Evolutionary conservation across 2,888 invertebrate genomes (phyloP), one percentile per base, ranked within the genome.

Genomic region (Patella pellucida): DNA sequence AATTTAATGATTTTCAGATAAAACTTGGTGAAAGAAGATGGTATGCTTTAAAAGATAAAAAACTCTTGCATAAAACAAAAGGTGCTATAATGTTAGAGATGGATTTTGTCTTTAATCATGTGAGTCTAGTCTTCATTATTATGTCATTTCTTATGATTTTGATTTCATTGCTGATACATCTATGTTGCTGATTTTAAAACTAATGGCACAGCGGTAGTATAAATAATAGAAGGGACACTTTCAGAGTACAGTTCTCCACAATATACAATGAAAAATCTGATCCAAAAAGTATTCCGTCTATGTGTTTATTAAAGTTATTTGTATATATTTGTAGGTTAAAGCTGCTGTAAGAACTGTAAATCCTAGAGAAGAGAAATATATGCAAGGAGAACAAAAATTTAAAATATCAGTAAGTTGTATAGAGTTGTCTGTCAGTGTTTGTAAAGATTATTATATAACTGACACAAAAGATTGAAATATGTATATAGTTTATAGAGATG

Each of bases 1-100:
- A 41, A 41, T 41, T 9, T 41, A 41, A 41, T 41, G 41, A 71
- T 73, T 78, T 83, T 51, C 81, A 89, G 90, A 86, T 99, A 83
- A 93, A 94, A 81, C 97, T 96, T 88, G 96, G 97, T 0, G 97
- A 97, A 88, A 96, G 96, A 89, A 93, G 96, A 81, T 99, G 99
- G 99, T 99, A 96, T 90, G 95, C 96, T 0, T 92, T 99, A 68
- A 99, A 99, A 89, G 99, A 99, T 90, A 96, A 97, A 91, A 99
- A 98, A 89, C 93, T 99, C 87, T 93, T 95, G 56, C 93, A 94
- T 1, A 92, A 97, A 68, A 96, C 97, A n/a, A 98, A 98, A 91
- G 99, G 99, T 16, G 97, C 96, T 87, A 97, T 99, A 86, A 92
- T 96, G 67, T 91, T 99, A 73, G 98, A 99, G 91, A 94, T 99